Conservation (phyloP, 2,113 vertebrate species). For the Xerus inauris region DNA sequence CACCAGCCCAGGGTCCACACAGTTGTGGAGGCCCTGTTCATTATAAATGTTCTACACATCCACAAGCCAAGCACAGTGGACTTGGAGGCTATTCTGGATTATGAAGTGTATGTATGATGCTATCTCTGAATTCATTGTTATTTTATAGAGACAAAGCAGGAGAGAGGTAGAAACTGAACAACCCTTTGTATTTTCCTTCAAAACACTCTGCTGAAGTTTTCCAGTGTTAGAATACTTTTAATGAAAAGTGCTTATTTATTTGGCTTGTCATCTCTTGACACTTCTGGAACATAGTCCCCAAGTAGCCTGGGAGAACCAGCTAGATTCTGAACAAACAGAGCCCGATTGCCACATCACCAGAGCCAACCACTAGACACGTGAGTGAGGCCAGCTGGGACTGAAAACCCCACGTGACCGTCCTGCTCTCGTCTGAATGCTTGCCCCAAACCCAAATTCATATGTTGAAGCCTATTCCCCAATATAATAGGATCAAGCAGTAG, state of each 20-base stretch:
- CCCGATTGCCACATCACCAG: background rate
- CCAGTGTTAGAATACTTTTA: background rate
- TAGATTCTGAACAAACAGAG: background rate
- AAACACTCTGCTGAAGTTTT: background rate
- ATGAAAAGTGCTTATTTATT: background rate
- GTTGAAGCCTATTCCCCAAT: background rate
- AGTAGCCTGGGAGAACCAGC: background rate
- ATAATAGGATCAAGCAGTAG: background rate
- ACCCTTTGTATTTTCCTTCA: background rate
- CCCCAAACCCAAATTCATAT: too few relatives aligned
- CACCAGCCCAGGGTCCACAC: rapidly evolving
- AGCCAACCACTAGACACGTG: background rate
- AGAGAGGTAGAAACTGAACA: background rate
- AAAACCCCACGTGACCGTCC: background rate
- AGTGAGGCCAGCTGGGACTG: background rate
- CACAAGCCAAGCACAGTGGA: background rate
- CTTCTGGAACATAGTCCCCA: background rate
- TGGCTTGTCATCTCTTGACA: background rate
- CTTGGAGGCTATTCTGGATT: background rate
- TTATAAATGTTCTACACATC: background rate
- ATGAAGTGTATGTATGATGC: background rate
- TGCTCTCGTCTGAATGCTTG: background rate
- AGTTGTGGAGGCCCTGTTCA: background rate
- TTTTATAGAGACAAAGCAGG: background rate
- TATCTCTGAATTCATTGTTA: background rate